Conservation (phyloP, 2,113 vertebrate species). For the Pristiophorus japonicus region DNA sequence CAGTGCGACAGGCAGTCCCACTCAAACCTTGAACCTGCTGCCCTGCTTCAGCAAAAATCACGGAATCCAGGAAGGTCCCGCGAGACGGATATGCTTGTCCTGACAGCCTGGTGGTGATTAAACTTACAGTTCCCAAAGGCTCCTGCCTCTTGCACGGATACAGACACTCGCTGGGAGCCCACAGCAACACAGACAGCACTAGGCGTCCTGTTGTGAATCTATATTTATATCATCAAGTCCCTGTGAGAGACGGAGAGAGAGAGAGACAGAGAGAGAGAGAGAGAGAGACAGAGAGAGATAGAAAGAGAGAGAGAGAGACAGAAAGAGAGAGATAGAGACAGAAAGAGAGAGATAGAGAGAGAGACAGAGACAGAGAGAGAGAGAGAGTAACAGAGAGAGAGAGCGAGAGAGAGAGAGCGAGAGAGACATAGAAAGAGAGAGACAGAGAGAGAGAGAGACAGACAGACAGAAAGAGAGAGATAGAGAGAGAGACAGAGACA, state of each 20-base stretch:
- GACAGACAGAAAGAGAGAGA: too few relatives aligned
- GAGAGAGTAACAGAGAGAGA: too few relatives aligned
- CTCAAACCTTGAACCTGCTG: background rate
- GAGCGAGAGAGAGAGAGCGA: too few relatives aligned
- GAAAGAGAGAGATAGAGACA: background rate
- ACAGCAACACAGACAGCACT: rapidly evolving
- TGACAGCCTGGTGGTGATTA: background rate
- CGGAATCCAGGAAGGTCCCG: background rate
- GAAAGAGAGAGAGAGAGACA: background rate
- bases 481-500: too few relatives aligned
- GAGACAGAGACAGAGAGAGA: too few relatives aligned
- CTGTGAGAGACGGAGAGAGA: too few relatives aligned
- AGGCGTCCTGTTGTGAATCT: background rate
- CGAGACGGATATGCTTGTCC: background rate
- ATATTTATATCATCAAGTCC: background rate
- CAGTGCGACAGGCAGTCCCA: background rate
- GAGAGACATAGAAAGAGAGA: too few relatives aligned
- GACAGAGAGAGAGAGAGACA: too few relatives aligned
- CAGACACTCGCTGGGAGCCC: background rate
- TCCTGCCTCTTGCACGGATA: background rate
- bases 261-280: too few relatives aligned
- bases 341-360: background rate
- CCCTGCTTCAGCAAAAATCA: background rate
- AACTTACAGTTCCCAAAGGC: background rate
- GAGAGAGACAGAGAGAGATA: background rate